These are phyloP conservation scores for Gymnorhina tibicen DNA, from an alignment of 2,113 vertebrate species.

Conservation along the genomic window DNA sequence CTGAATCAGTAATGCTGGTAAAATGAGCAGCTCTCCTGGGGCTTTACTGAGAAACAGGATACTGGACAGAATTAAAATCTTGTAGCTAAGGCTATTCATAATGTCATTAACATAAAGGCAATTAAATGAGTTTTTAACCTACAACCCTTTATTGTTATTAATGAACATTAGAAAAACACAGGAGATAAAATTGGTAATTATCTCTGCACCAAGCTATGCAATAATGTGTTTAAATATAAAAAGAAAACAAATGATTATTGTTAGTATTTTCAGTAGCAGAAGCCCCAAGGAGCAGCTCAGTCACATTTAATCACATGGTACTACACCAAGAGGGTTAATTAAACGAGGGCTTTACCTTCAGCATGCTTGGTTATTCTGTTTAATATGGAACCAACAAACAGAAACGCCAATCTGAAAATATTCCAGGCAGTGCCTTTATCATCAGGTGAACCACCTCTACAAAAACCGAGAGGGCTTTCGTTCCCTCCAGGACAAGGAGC, in stretches of 20 bases:
- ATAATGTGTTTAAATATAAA: slow-evolving; percentile 95
- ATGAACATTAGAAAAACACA: slow-evolving; percentile 93
- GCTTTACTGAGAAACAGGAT: slow-evolving; percentile 82
- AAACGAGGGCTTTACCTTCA: slow-evolving; percentile 86
- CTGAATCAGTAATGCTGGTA: slow-evolving; percentile 91
- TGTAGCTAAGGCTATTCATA: slow-evolving; percentile 92
- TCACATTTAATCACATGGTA: slow-evolving; percentile 94
- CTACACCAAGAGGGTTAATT: slow-evolving; percentile 94
- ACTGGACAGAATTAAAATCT: slow-evolving; percentile 96
- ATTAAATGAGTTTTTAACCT: slow-evolving; percentile 99
- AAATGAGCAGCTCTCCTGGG: slow-evolving; percentile 95
- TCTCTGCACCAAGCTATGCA: slow-evolving; percentile 89
- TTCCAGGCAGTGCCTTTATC: slow-evolving; percentile 73
- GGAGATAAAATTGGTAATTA: slow-evolving; percentile 97
- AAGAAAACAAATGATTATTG: slow-evolving; percentile 93
- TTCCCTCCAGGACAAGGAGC: slow-evolving; percentile 27
- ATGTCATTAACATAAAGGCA: slow-evolving; percentile 99
- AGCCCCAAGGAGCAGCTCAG: slow-evolving; percentile 85
- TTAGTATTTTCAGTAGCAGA: slow-evolving; percentile 87
- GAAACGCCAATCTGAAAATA: slow-evolving; percentile 77
- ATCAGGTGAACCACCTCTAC: slow-evolving; percentile 59
- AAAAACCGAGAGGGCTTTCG: not conserved
- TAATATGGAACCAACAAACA: slow-evolving; percentile 81
- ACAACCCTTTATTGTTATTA: slow-evolving; percentile 99
- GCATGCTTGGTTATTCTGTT: slow-evolving; percentile 73